A percentile compares a stretch with the other conserved stretches of the same genome.
Conservation (phyloP, 2,113 vertebrate species). For the Lanius ludovicianus region DNA sequence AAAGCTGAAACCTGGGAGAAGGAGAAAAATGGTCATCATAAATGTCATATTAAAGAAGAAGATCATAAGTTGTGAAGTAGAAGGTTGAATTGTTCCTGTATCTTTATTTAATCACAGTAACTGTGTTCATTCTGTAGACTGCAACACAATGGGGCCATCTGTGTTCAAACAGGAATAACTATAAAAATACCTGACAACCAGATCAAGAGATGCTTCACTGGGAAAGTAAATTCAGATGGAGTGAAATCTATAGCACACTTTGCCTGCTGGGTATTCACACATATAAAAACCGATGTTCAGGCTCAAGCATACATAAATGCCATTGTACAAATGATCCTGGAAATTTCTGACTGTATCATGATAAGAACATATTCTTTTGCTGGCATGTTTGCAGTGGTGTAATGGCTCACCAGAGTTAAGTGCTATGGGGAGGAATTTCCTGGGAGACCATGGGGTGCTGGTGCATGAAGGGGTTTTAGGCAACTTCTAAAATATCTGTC, state of each 20-base stretch:
- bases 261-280: background rate
- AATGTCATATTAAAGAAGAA: background rate
- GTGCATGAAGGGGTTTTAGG: background rate
- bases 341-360: background rate
- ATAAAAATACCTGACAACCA: conserved; percentile 11
- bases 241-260: background rate
- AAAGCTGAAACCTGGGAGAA: background rate
- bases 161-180: background rate
- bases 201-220: conserved; percentile 5
- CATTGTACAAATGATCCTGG: background rate
- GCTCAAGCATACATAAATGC: background rate
- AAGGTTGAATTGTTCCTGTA: background rate
- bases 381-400: background rate
- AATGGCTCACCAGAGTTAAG: background rate
- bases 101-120: conserved; percentile 29
- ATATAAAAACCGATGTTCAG: background rate
- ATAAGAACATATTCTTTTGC: background rate
- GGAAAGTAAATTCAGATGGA: conserved; percentile 26
- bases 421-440: background rate
- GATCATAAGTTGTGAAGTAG: background rate
- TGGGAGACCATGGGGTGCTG: background rate
- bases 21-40: background rate
- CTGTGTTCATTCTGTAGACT: background rate
- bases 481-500: background rate
- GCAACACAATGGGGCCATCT: background rate